Base-by-base conservation (phyloP, 2,888 invertebrate species). In the Volucella bombylans region DNA sequence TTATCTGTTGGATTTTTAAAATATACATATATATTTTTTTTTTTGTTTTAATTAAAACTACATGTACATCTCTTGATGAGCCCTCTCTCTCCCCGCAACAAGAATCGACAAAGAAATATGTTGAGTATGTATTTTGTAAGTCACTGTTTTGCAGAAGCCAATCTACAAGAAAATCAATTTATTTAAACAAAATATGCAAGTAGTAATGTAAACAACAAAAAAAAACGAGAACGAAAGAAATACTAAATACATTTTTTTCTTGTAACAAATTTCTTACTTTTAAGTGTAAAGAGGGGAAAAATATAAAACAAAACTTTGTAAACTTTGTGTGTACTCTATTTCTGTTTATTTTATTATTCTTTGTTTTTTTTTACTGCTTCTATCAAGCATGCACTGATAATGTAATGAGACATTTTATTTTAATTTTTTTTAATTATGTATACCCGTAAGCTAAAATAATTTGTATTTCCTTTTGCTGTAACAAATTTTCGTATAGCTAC, bases 331-430 rank as follows among this genome's bases (percentile, higher is more conserved):
- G 71, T 72, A 72, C 12, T 69, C 57, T 74, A 65, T 61, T 77
- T 31, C 31, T 31, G 31, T 31, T 31, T 6, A 31, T 31, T 49
- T 11, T 43, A 72, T 57, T 41, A 15, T 55, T 62, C 4, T 47
- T 62, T 69, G 18, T 38, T 67, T 14, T 65, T 76, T 85, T 80
- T 85, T 76, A 76, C 61, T 85, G 85, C 85, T 85, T 85, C 85
- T 81, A 85, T 81, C 65, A 85, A 85, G 85, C 85, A 85, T 85
- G 85, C 85, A 85, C 85, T 85, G 85, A 85, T 85, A 85, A 85
- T 85, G 81, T 85, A 85, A 81, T 62, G 76, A 81, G 57, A 81
- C 57, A 64, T 23, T 23, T 23, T 3, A 23, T 23, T 23, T 23
- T 2, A 23, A 79, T 69, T 39, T 52, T 65, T 52, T 54, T 50